Evolutionary conservation across 2,113 vertebrate species (phyloP).

Genomic region (Hystrix brachyura): DNA sequence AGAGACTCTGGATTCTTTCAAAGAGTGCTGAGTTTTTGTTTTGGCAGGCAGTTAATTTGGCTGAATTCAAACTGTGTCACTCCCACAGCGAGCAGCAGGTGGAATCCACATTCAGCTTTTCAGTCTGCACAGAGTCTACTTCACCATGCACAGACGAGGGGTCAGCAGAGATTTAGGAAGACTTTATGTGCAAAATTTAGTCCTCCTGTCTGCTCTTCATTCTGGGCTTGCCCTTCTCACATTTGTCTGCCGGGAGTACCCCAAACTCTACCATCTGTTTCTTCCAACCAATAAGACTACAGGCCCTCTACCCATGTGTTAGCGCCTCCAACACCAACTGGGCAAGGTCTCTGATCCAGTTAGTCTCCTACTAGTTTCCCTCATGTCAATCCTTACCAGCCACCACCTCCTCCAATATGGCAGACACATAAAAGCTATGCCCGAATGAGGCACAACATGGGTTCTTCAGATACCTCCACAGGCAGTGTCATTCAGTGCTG

Average conservation of each 20-base stretch:
- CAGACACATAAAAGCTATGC: background rate
- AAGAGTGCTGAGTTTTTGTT: background rate
- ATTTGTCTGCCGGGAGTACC: background rate
- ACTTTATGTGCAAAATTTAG: background rate
- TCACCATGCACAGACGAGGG: background rate
- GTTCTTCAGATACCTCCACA: background rate
- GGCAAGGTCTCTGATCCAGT: background rate
- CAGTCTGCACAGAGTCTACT: background rate
- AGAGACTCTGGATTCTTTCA: background rate
- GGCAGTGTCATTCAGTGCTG: background rate
- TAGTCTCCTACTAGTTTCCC: background rate
- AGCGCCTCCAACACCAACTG: background rate
- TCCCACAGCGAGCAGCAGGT: background rate
- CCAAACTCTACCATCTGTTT: background rate
- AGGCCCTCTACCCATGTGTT: background rate
- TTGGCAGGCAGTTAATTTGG: background rate
- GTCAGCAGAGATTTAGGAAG: background rate
- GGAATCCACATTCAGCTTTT: background rate
- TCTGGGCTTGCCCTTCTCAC: background rate
- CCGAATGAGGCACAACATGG: background rate
- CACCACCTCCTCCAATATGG: background rate
- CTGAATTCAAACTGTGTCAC: background rate
- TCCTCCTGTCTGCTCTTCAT: background rate
- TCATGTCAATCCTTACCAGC: background rate
- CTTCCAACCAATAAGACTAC: background rate